Base-by-base conservation (phyloP, 2,113 vertebrate species). In the Pygoscelis antarcticus region DNA sequence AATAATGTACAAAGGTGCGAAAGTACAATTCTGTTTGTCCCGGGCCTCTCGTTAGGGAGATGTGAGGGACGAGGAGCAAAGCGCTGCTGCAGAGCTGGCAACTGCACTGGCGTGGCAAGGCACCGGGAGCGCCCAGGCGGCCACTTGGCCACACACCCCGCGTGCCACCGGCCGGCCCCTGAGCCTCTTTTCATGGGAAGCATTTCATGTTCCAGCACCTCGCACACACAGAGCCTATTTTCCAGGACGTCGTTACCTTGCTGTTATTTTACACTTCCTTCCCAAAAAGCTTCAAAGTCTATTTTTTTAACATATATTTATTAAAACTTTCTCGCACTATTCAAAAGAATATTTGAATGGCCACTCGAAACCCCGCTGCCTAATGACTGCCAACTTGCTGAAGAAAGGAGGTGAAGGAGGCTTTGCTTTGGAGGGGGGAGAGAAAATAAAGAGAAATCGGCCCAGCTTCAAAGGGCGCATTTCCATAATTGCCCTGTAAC, bases 401-500 rank as follows among this genome's bases (percentile, higher is more conserved):
- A 90, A 96, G 87, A 96, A 95, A 91, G 89, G 92, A 97, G 95
- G 93, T 74, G 47, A 98, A 92, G 89, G 95, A 97, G 82, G 95
- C 95, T 97, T 98, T 98, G 97, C 98, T 98, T 99, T 98, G 98
- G 27, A 97, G 52, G 97, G 47, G 10, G 34, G 11, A 27, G 98
- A 98, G 97, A 98, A 98, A 98, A 98, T 98, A 98, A 98, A 98
- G 98, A 98, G 98, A 97, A 97, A 98, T 98, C 97, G 97, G 98
- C 98, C 97, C 66, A 34, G 98, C 99, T 99, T 99, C 99, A 99
- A 99, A 99, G 99, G 98, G 93, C 68, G 54, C 99, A 99, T 99
- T 99, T 99, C 99, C 99, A 99, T 99, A 99, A 99, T 99, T 99
- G 99, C 99, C 99, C 99, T 99, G 99, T 99, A 99, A 99, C 99